These are phyloP conservation scores for Psophia crepitans DNA, from an alignment of 2,113 vertebrate species.

Conservation along the genomic window DNA sequence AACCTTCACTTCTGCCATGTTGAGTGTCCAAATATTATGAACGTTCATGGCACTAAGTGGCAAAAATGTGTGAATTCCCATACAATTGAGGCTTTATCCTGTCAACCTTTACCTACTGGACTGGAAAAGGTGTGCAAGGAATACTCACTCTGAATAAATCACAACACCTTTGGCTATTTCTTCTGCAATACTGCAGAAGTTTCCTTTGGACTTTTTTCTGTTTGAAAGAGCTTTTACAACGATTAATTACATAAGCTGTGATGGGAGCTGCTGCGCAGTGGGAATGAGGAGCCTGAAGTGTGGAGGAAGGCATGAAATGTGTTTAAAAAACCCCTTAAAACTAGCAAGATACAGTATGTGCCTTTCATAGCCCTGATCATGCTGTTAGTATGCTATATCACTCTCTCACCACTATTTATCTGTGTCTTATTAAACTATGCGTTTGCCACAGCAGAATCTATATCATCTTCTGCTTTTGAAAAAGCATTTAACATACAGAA, in stretches of 20 bases:
- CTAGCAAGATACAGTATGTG: not conserved
- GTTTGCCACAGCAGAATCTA: not conserved
- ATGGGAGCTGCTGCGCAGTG: not conserved
- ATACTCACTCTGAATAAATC: not conserved
- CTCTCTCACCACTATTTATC: not conserved
- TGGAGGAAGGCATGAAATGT: slow-evolving; percentile 38
- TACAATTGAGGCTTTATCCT: not conserved
- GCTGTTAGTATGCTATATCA: not conserved
- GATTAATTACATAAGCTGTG: slow-evolving; percentile 50
- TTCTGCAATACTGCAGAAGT: not conserved
- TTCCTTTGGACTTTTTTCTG: not conserved
- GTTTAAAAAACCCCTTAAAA: not conserved
- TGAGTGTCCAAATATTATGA: not conserved
- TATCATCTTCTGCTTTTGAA: not conserved
- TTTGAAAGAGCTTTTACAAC: not conserved
- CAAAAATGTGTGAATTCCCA: not conserved
- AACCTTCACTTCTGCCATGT: not conserved
- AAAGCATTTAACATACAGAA: not conserved
- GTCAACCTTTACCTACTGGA: not conserved
- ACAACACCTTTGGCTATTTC: not conserved
- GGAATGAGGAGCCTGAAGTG: slow-evolving; percentile 14
- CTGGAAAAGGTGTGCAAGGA: not conserved
- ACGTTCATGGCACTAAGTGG: not conserved
- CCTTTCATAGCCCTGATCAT: not conserved
- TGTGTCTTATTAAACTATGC: not conserved